Evolutionary conservation across 2,113 vertebrate genomes (phyloP), one percentile per base, ranked within the genome.

Genomic region (Phasianus colchicus): DNA sequence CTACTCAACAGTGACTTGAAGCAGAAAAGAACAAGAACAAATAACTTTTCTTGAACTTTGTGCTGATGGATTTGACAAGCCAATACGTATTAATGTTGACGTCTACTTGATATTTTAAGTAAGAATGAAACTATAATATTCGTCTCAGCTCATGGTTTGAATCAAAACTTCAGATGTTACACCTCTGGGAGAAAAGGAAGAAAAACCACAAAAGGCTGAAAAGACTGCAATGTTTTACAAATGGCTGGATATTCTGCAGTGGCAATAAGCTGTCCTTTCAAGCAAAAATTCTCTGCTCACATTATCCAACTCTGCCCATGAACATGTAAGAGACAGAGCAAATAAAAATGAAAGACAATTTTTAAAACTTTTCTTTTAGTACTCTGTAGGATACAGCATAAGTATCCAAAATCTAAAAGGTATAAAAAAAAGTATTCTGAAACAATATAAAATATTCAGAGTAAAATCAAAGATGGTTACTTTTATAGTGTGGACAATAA

Each of bases 131-230:
- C 11, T 27, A 32, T 20, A 14, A 25, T 74, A 48, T 43, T 83
- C 12, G 50, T 69, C 13, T 70, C 63, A 58, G 50, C 20, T 92
- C 32, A 84, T 18, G 76, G 66, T 81, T 52, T 67, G 74, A 55
- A 92, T 93, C 77, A 87, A 93, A 89, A 91, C 52, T 69, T 93
- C 70, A 88, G 71, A 73, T 54, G 20, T 50, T 88, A 75, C 4
- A 81, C 6, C 40, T 81, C 78, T 14, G 20, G 13, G 15, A 6
- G 4, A 14, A 43, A 71, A 73, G 77, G 20, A 90, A 63, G 8
- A 66, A 94, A 50, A 63, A 78, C 4, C 18, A 80, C 22, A 11
- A 81, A 74, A 90, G 50, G 24, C 52, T 83, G 58, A 83, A 54
- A 74, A 71, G 25, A 54, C 61, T 90, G 47, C 11, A 90, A 54